Conservation (phyloP, 2,888 invertebrate genomes). For the Hermaeophaga mercurialis region DNA sequence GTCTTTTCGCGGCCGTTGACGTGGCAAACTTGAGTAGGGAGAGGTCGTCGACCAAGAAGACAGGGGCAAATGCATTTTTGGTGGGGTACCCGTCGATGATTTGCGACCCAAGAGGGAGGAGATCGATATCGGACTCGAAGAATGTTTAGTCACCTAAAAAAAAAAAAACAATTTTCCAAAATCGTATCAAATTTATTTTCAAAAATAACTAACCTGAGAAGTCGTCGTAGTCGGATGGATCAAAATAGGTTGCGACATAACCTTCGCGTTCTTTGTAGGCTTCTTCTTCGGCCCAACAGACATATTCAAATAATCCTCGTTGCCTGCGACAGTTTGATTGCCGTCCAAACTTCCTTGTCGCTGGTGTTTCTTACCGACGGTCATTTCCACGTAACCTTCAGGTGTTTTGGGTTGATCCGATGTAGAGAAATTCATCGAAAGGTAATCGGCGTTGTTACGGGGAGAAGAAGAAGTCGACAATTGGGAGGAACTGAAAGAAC, state of each 20-base stretch:
- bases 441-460: constrained; percentile 53
- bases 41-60: constrained; percentile 57
- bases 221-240: constrained; percentile 58
- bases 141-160: constrained; percentile 40
- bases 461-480: constrained; percentile 27
- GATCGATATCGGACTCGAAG: constrained; percentile 43
- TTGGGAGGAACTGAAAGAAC: constrained; percentile 18
- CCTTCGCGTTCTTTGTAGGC: constrained; percentile 31
- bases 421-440: constrained; percentile 45
- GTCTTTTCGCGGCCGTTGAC: constrained; percentile 51
- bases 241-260: constrained; percentile 66
- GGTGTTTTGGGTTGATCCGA: constrained; percentile 50
- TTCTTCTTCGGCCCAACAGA: constrained; percentile 46
- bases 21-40: constrained; percentile 57
- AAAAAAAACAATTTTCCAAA: neutral
- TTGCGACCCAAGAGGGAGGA: constrained; percentile 48
- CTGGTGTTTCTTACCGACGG: constrained; percentile 53
- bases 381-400: constrained; percentile 73
- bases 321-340: constrained; percentile 39
- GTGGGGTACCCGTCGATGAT: constrained; percentile 55
- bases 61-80: constrained; percentile 60
- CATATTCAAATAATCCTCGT: constrained; percentile 64
- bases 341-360: constrained; percentile 51
- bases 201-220: constrained; percentile 33
- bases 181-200: too few species aligned